phyloP scores from a whole-genome alignment of 2,888 invertebrate genomes.

The Cecidostiba fungosa region DNA sequence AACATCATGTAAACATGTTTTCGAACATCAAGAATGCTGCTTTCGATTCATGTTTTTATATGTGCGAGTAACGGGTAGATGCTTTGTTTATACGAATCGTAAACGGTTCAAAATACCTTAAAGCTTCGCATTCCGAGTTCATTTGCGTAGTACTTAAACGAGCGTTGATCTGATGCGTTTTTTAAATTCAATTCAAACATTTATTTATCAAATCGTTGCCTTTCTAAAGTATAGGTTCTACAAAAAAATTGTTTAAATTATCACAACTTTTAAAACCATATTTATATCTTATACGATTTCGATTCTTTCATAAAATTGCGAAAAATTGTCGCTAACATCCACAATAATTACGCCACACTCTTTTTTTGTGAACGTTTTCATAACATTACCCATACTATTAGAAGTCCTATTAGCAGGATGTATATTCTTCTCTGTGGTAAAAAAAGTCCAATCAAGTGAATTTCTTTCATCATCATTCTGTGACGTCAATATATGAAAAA shows the following conservation, averaged over 20 bases:
- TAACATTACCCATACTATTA: neutral
- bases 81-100: neutral
- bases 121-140: neutral
- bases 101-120: neutral
- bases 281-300: too few species aligned
- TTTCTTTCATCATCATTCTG: neutral
- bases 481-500: neutral
- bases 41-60: neutral
- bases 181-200: neutral
- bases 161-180: neutral
- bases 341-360: neutral
- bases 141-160: neutral
- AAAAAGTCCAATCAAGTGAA: neutral
- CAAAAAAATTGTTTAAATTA: too few species aligned
- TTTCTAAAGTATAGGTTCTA: too few species aligned
- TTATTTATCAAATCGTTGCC: too few species aligned
- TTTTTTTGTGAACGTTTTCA: neutral
- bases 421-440: neutral
- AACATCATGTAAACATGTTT: neutral
- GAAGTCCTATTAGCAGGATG: neutral
- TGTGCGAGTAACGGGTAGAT: neutral
- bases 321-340: too few species aligned
- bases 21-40: neutral
- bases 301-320: too few species aligned
- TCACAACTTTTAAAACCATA: too few species aligned